Evolutionary conservation across 1,140 invertebrate species (phyloP).

Genomic region (Bursaphelenchus mucronatus): DNA sequence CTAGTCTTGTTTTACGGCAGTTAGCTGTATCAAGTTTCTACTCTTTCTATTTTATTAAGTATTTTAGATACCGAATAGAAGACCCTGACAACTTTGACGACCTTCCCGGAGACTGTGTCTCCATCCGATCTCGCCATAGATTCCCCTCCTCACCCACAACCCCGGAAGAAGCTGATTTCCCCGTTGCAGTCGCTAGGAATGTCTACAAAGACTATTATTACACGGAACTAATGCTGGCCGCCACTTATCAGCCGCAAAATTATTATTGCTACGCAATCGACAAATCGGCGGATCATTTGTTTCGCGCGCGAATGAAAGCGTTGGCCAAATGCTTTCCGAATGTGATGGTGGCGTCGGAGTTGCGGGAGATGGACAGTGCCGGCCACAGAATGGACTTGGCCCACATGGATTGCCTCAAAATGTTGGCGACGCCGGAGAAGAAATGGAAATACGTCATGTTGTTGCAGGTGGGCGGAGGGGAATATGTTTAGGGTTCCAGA

Average conservation of each 20-base stretch:
- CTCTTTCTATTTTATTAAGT: no score
- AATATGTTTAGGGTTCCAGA: neutral
- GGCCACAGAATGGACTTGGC: constrained; percentile 37
- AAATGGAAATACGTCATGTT: constrained; percentile 39
- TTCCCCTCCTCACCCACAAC: constrained; percentile 28
- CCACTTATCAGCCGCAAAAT: constrained; percentile 45
- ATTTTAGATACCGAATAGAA: constrained; percentile 1
- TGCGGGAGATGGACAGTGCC: constrained; percentile 31
- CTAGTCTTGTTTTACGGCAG: no score
- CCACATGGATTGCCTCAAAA: constrained; percentile 32
- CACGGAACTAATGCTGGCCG: constrained; percentile 41
- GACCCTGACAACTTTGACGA: constrained; percentile 1
- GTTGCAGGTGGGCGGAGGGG: constrained; percentile 21
- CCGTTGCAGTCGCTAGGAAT: constrained; percentile 37
- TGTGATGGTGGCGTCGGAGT: constrained; percentile 30
- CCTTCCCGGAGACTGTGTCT: constrained; percentile 29
- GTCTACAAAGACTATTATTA: constrained; percentile 45
- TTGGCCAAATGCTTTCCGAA: constrained; percentile 44
- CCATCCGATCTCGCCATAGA: constrained; percentile 27
- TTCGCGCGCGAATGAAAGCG: constrained; percentile 33
- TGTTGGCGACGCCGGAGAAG: constrained; percentile 8
- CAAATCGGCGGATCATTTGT: constrained; percentile 27
- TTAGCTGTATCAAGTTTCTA: no score
- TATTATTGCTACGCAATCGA: constrained; percentile 49
- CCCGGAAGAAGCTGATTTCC: constrained; percentile 33